Base-by-base conservation (phyloP, 1,140 invertebrate species). In the Bombus picipes region DNA sequence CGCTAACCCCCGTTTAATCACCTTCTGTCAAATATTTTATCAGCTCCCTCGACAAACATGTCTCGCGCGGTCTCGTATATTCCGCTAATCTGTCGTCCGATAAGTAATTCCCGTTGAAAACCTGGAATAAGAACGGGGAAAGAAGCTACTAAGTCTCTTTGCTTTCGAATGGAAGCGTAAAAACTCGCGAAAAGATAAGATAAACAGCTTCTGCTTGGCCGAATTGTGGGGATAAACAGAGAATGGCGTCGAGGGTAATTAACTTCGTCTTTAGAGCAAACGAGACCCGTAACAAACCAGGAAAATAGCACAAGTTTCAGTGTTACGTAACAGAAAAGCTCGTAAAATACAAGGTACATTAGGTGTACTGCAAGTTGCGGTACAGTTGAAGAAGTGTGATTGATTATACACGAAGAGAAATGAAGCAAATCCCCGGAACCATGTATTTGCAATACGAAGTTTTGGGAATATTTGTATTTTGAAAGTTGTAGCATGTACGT, bases 191-290 rank as follows among this genome's bases (percentile, higher is more conserved):
- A 28, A 41, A 65, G 75, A 78, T 65, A 78, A 78, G 59, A 78
- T 65, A 65, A 78, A 78, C 59, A 78, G 57, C 37, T 25, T 32
- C 28, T 47, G 77, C 41, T 79, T 41, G 59, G 37, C 28, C 37
- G 37, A 41, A 41, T 65, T 78, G 59, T 18, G 59, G 10, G 18
- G 76, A 39, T 65, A 78, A 78, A 65, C 76, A 41, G 28, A 78
- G 74, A 76, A 76, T 78, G 75, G 57, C 57, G 37, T 78, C 37
- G 75, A 32, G 75, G 75, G 75, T 78, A 78, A 78, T 78, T 78
- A 78, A 78, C 59, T 78, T 65, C 75, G 57, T 78, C 37, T 39
- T 66, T 62, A 41, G 37, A 78, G 37, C 28, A 65, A 66, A 65
- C 59, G 53, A 8, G 28, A 62, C 15, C 74, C 25, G 34, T 68